These are phyloP conservation scores for Aspiorhynchus laticeps DNA, from an alignment of 2,113 vertebrate species.

Conservation along the genomic window DNA sequence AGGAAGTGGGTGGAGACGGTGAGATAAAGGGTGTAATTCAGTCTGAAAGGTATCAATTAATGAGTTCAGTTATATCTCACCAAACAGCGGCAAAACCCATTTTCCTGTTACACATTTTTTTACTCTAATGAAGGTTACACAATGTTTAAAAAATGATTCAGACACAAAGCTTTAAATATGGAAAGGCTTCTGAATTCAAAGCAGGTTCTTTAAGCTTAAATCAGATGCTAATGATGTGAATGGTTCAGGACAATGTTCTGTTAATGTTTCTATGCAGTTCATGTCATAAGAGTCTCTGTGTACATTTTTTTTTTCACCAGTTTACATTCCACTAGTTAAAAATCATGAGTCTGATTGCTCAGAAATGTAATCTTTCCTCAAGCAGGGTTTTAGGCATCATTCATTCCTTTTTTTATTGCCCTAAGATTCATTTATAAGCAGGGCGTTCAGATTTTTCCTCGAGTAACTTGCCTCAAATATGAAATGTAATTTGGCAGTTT, in stretches of 20 bases:
- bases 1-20: slow-evolving; percentile 51
- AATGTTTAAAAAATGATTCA: background rate
- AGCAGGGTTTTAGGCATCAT: background rate
- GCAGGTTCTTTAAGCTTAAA: background rate
- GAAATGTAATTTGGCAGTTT: background rate
- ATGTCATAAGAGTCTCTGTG: no score
- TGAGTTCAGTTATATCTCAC: slow-evolving; percentile 64
- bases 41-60: slow-evolving; percentile 62
- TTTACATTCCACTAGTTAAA: background rate
- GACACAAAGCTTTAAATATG: background rate
- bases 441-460: background rate
- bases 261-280: background rate
- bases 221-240: background rate
- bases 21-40: slow-evolving; percentile 57
- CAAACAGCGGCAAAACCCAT: slow-evolving; percentile 18
- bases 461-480: background rate
- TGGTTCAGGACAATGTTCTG: background rate
- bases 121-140: slow-evolving; percentile 13
- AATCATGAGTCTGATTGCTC: background rate
- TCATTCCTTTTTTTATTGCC: background rate
- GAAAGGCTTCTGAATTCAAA: background rate
- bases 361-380: background rate
- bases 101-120: background rate
- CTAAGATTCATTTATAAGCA: background rate
- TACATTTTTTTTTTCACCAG: background rate